Evolutionary conservation across 2,888 invertebrate genomes (phyloP).

Genomic region (Pristionchus fissidentatus): DNA sequence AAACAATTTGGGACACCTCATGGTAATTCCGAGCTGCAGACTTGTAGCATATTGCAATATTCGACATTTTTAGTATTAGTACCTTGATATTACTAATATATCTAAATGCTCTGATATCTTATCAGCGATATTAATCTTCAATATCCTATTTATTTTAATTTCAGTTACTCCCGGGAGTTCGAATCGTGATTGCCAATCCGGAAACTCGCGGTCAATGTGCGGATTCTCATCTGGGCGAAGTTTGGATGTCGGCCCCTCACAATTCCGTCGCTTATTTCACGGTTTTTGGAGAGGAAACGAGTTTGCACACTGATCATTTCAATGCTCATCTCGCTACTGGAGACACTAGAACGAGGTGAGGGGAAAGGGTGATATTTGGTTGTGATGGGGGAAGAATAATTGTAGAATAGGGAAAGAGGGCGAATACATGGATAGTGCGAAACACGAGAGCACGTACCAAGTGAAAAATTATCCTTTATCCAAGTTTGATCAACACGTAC

Average conservation of each 20-base stretch:
- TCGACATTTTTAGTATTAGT: no score
- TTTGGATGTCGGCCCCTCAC: constrained; percentile 83
- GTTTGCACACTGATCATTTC: constrained; percentile 86
- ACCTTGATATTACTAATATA: background rate
- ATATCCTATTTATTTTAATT: constrained; percentile 41
- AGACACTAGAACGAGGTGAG: constrained; percentile 83
- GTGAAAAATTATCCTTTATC: no score
- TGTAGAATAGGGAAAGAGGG: no score
- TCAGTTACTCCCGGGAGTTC: constrained; percentile 91
- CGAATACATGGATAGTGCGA: no score
- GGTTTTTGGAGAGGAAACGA: constrained; percentile 91
- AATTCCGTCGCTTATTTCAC: constrained; percentile 98
- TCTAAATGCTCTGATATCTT: background rate
- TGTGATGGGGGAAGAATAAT: no score
- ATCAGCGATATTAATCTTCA: no score
- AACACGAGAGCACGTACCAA: no score
- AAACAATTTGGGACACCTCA: no score
- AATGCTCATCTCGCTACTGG: constrained; percentile 95
- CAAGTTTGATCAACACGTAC: no score
- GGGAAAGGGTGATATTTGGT: no score
- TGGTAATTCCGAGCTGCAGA: no score
- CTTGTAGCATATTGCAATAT: no score
- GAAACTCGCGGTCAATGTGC: constrained; percentile 99
- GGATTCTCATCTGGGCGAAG: constrained; percentile 98
- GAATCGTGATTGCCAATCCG: constrained; percentile 98